phyloP scores from a whole-genome alignment of 2,888 invertebrate species.

The Coenonympha glycerion region DNA sequence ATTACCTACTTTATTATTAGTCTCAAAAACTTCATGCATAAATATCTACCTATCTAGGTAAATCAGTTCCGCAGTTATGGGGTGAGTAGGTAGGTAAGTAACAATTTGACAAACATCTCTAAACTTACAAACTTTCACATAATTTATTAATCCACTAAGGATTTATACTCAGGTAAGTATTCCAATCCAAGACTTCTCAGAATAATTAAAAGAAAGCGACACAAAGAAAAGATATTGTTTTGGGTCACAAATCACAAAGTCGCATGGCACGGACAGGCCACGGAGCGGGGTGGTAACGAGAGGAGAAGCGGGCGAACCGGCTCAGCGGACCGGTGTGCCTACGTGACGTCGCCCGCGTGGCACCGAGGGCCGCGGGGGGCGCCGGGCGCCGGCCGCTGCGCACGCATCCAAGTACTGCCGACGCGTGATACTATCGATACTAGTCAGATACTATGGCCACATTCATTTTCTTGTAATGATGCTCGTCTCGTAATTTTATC shows the following conservation, averaged over 20 bases:
- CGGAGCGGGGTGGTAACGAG: background rate
- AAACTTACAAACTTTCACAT: no score
- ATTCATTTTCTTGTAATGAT: background rate
- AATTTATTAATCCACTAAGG: no score
- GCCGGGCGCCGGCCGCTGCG: constrained; percentile 48
- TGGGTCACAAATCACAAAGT: background rate
- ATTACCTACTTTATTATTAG: no score
- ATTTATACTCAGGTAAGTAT: no score
- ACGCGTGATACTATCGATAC: constrained; percentile 22
- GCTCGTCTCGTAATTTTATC: no score
- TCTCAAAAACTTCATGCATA: no score
- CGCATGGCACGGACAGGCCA: no score
- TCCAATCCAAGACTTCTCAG: background rate
- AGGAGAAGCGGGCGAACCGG: constrained; percentile 8
- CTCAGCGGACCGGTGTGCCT: constrained; percentile 44
- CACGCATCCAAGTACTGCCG: constrained; percentile 39
- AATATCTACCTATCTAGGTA: no score
- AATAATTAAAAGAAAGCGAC: background rate
- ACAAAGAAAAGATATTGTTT: background rate
- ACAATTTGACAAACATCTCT: no score
- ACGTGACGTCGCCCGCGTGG: constrained; percentile 72
- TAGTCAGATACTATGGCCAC: no score
- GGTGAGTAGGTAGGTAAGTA: no score
- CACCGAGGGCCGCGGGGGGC: constrained; percentile 34
- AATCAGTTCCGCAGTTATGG: no score